Evolutionary conservation across 1,140 invertebrate genomes (phyloP).

Genomic region (Nebria ingens): DNA sequence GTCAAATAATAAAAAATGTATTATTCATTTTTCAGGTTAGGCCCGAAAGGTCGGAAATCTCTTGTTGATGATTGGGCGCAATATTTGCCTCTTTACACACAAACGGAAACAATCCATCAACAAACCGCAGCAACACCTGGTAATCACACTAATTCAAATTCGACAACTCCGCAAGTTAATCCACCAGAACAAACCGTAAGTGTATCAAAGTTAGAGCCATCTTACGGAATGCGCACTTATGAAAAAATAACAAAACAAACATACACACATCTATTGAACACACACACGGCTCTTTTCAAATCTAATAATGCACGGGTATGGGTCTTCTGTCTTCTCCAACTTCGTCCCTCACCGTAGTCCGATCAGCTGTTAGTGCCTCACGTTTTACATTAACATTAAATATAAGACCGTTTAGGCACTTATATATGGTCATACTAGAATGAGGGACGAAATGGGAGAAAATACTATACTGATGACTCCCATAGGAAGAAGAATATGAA

Average conservation of each 20-base stretch:
- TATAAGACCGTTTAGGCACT: too few species aligned
- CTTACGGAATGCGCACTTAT: too few species aligned
- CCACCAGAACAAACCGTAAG: slow-evolving; percentile 32
- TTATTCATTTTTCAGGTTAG: slow-evolving; percentile 47
- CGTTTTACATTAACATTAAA: too few species aligned
- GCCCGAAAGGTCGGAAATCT: slow-evolving; percentile 81
- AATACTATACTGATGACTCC: too few species aligned
- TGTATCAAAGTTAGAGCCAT: background rate
- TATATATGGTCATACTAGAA: too few species aligned
- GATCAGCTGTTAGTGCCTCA: too few species aligned
- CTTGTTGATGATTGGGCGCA: slow-evolving; percentile 93
- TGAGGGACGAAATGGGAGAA: too few species aligned
- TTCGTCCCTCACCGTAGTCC: too few species aligned
- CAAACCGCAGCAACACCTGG: slow-evolving; percentile 32
- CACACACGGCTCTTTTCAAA: too few species aligned
- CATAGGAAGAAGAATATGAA: slow-evolving; percentile 71
- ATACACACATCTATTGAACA: background rate
- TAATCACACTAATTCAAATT: slow-evolving; percentile 32
- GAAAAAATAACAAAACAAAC: background rate
- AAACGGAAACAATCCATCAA: slow-evolving; percentile 55
- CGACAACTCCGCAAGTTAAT: slow-evolving; percentile 29
- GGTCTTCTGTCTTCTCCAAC: background rate
- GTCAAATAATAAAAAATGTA: background rate
- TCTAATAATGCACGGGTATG: too few species aligned
- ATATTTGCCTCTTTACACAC: slow-evolving; percentile 79